Conservation (phyloP, 2,888 invertebrate genomes). For the Hipparchia semele region DNA sequence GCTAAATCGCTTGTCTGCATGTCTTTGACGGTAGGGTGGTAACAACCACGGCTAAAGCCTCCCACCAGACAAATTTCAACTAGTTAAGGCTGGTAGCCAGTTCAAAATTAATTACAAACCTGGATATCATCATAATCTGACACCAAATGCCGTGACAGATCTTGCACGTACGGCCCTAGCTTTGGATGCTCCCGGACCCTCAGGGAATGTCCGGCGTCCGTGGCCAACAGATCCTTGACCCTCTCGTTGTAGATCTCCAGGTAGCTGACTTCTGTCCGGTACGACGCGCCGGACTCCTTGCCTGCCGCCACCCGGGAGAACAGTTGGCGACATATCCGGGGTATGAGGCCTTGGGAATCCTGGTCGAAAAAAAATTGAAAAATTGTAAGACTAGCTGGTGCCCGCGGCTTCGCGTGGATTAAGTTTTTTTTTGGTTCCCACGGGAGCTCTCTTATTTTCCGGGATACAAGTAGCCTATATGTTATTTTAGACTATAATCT, state of each 20-base stretch:
- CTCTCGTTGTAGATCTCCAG: conserved; percentile 94
- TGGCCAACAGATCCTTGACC: conserved; percentile 87
- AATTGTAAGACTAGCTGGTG: background rate
- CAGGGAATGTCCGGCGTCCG: conserved; percentile 86
- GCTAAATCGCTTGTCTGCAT: too few relatives aligned
- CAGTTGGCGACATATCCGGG: conserved; percentile 92
- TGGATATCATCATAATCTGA: conserved; percentile 94
- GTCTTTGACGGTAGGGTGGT: too few relatives aligned
- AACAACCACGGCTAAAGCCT: too few relatives aligned
- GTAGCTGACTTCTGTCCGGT: conserved; percentile 93
- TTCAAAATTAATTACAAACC: conserved; percentile 62
- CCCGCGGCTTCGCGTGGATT: background rate
- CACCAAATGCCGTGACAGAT: conserved; percentile 92
- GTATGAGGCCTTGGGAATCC: conserved; percentile 92
- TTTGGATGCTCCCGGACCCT: conserved; percentile 91
- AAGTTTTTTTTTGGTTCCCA: background rate
- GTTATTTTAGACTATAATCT: too few relatives aligned
- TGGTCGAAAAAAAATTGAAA: conserved; percentile 47
- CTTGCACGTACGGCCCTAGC: conserved; percentile 93
- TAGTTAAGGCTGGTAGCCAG: too few relatives aligned
- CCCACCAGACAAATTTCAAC: too few relatives aligned
- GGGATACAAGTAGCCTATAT: too few relatives aligned
- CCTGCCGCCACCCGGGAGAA: conserved; percentile 92
- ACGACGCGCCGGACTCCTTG: conserved; percentile 91
- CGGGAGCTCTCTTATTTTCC: too few relatives aligned